Evolutionary conservation across 2,797 vertebrate species (phyloP).

Genomic region (Pelochelys cantorii): DNA sequence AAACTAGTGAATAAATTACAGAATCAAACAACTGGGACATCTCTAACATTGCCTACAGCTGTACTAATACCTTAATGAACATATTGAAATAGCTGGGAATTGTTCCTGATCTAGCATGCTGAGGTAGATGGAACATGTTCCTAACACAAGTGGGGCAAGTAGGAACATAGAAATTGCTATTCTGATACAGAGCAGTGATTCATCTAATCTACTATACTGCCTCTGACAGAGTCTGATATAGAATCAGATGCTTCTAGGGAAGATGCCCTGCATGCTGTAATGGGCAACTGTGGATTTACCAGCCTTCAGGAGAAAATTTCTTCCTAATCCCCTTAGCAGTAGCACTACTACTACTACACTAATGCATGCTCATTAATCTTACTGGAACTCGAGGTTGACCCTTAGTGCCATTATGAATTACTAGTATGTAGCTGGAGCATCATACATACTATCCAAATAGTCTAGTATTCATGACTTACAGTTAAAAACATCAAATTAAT

Average conservation of each 20-base stretch:
- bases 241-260: neutral
- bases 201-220: rapidly evolving
- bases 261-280: rapidly evolving
- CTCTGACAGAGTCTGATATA: neutral
- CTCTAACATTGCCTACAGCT: neutral
- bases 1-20: neutral
- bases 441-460: rapidly evolving
- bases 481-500: constrained; percentile 43
- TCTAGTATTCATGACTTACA: neutral
- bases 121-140: neutral
- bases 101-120: neutral
- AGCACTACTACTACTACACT: too few species aligned
- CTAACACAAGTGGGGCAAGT: neutral
- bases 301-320: neutral
- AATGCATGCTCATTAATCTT: neutral
- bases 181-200: rapidly evolving
- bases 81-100: neutral
- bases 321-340: neutral
- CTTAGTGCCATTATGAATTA: neutral
- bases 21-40: neutral
- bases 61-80: rapidly evolving
- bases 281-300: neutral
- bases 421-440: neutral
- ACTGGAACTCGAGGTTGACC: neutral
- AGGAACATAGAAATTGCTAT: rapidly evolving